Percentiles rank a stretch among this genome's conserved stretches.
Evolutionary conservation across 53 echinoderm and acorn worm species (phyloP).

Genomic region (Antedon mediterranea): DNA sequence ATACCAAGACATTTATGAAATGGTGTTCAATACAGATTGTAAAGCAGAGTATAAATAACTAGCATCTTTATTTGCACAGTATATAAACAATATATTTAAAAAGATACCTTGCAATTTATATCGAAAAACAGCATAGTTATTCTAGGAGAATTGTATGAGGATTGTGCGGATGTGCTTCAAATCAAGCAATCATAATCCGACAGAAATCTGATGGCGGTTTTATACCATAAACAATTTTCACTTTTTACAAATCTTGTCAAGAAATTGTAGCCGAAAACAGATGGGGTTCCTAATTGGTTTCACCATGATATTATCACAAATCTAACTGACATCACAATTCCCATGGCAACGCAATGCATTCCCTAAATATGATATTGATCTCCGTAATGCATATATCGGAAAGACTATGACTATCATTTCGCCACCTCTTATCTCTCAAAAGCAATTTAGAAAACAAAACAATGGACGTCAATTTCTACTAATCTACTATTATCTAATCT

Average conservation of each 20-base stretch:
- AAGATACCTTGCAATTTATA: no score
- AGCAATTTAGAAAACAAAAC: neutral
- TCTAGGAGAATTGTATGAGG: neutral
- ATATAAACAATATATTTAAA: no score
- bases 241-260: neutral
- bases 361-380: neutral
- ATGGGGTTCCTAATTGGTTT: neutral
- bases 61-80: no score
- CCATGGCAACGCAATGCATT: neutral
- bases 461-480: neutral
- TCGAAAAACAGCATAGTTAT: neutral
- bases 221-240: neutral
- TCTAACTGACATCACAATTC: neutral
- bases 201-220: neutral
- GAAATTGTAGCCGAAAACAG: neutral
- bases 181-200: neutral
- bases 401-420: neutral
- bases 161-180: neutral
- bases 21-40: no score
- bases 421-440: neutral
- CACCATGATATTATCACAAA: neutral
- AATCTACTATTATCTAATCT: no score
- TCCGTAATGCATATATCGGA: neutral
- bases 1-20: no score
- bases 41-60: no score